Evolutionary conservation across 53 echinoderm and acorn worm species (phyloP).

Genomic region (Paracentrotus lividus): DNA sequence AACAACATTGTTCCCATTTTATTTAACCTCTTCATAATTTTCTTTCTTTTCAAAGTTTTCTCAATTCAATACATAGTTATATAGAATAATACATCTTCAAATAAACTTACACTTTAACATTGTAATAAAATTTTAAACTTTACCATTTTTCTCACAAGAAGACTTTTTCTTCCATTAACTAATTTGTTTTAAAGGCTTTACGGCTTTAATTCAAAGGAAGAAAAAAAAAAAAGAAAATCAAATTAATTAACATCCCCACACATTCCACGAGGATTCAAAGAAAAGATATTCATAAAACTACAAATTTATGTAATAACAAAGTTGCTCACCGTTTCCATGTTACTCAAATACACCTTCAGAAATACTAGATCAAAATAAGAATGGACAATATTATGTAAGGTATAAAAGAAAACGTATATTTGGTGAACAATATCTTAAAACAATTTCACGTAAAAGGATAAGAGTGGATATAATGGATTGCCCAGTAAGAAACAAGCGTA

Average conservation of each 20-base stretch:
- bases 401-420: background rate
- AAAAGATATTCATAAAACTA: background rate
- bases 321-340: background rate
- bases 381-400: background rate
- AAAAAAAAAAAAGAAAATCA: slow-evolving; percentile 29
- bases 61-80: slow-evolving; percentile 36
- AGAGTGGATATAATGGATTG: background rate
- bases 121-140: slow-evolving; percentile 25
- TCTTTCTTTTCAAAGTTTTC: background rate
- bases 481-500: slow-evolving; percentile 40
- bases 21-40: background rate
- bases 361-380: background rate
- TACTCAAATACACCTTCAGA: background rate
- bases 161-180: slow-evolving; percentile 16
- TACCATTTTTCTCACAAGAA: slow-evolving; percentile 4
- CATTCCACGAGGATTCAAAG: background rate
- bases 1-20: background rate
- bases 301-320: background rate
- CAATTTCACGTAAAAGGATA: background rate
- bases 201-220: slow-evolving; percentile 16
- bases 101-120: slow-evolving; percentile 16
- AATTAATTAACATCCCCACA: background rate
- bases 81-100: slow-evolving; percentile 51
- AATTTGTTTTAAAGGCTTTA: slow-evolving; percentile 20
- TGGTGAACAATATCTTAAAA: background rate